Evolutionary conservation across 1,140 invertebrate genomes (phyloP), one percentile per base, ranked within the genome.

Genomic region (Palaemon carinicauda): DNA sequence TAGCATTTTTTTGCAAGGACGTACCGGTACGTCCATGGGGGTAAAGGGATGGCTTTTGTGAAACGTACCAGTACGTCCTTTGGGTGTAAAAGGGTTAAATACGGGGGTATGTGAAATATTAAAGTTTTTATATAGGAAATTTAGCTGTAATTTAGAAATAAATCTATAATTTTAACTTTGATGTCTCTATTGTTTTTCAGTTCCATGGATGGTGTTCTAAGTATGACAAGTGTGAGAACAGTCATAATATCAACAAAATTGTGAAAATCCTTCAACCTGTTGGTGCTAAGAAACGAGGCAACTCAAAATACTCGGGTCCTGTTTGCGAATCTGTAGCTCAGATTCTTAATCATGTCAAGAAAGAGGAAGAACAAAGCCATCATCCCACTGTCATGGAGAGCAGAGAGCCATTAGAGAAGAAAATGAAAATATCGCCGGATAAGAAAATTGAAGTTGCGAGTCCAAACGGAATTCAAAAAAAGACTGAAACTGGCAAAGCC

Each of bases 231-330:
- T 84, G 82, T 65, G 19, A 12, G 3, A 56, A 27, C 53, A 77
- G 82, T 50, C 82, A 84, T 50, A 75, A 84, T n/a, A 77, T 84
- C 24, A 84, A 84, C 73, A 84, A 60, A 33, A 77, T 84, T 41
- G 82, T 84, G 52, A 84, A 84, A 52, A 33, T 24, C 19, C 53
- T 84, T 4, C 82, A 84, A 53, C 73, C 73, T 1, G n/a, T 21
- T 31, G 82, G 73, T 60, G 73, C 73, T 5, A 84, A 84, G 52
- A 84, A 78, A 60, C 82, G 69, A 15, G 71, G 82, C 9, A 50
- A 33, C 24, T 83, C 81, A 1, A 84, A 84, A 29, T 84, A 77
- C 31, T 31, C 17, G 1, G 50, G 69, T 19, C 52, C 53, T 51
- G 77, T 51, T 27, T 17, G n/a, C 24, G 73, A 29, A 14, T 84